Evolutionary conservation across 2,888 invertebrate genomes (phyloP), one percentile per base, ranked within the genome.

Genomic region (Pandemis heparana): DNA sequence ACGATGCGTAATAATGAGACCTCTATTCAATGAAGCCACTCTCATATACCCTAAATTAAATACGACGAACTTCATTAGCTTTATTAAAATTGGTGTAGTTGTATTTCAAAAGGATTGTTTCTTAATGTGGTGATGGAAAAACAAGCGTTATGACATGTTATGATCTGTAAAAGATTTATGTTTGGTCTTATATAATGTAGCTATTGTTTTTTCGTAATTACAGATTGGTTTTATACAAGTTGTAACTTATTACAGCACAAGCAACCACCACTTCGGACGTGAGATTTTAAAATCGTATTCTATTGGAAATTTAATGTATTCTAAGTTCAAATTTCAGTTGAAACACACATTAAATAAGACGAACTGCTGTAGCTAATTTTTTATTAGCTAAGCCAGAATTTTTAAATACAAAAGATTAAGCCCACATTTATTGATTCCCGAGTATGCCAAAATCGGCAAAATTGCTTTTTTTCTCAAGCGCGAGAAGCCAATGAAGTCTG

Each of bases 401-500:
- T 18, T 53, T 16, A 51, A 53, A 16, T 8, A 18, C 53, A 53
- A 18, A 18, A 53, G 9, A 5, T 53, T 53, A 53, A 53, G 5
- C 1, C 16, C 16, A 7, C 51, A n/a, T n/a, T 51, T 18, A 18
- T 8, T 16, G 8, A 12, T 23, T 4, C 56, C 0, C 18, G 8
- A 23, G 56, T 12, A 18, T 23, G 9, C 23, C 9, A 10, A 10
- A 56, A 89, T 86, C 84, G 82, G 84, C 85, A 85, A 91, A 90
- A 92, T 92, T 92, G 92, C 88, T 91, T 93, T 92, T 92, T 90
- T 92, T 92, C 83, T 85, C 87, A 87, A 74, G 83, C 85, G 86
- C 85, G 88, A 87, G 84, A 82, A 92, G 89, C 87, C 91, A 91
- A 91, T 92, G 92, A 92, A 91, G 85, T 84, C 84, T 82, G 83